phyloP scores from a whole-genome alignment of 2,113 vertebrate genomes.

The Prietella phreatophila region DNA sequence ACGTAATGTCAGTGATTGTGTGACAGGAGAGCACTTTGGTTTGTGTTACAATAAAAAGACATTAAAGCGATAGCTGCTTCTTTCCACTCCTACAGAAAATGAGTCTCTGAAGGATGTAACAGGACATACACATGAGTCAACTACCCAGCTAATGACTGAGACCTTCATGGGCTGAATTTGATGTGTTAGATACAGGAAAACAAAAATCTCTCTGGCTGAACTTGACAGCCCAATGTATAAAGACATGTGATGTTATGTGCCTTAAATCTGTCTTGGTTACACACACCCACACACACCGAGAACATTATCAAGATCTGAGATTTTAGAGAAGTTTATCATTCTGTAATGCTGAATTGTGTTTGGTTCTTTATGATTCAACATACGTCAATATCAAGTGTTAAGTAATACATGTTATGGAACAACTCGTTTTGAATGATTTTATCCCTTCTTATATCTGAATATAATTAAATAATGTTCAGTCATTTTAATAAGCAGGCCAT shows the following conservation, averaged over 20 bases:
- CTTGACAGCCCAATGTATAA: background rate
- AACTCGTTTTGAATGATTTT: too few relatives aligned
- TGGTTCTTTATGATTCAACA: too few relatives aligned
- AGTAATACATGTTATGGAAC: too few relatives aligned
- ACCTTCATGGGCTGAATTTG: background rate
- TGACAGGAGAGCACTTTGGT: slow-evolving; percentile 6
- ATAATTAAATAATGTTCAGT: too few relatives aligned
- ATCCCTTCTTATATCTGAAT: too few relatives aligned
- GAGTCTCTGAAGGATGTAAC: background rate
- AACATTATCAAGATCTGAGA: background rate
- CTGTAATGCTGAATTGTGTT: too few relatives aligned
- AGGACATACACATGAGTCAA: slow-evolving; percentile 3
- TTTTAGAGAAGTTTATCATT: background rate
- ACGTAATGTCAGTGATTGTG: background rate
- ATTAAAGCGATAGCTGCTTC: background rate
- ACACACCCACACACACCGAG: background rate
- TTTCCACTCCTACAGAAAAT: background rate
- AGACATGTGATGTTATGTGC: background rate
- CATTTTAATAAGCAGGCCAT: background rate
- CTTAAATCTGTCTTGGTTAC: background rate
- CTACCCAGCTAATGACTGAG: background rate
- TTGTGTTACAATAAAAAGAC: background rate
- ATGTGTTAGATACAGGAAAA: background rate
- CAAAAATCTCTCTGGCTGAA: background rate
- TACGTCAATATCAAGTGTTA: too few relatives aligned